Evolutionary conservation across 2,888 invertebrate species (phyloP).

Genomic region (Trachelus troglodyta): DNA sequence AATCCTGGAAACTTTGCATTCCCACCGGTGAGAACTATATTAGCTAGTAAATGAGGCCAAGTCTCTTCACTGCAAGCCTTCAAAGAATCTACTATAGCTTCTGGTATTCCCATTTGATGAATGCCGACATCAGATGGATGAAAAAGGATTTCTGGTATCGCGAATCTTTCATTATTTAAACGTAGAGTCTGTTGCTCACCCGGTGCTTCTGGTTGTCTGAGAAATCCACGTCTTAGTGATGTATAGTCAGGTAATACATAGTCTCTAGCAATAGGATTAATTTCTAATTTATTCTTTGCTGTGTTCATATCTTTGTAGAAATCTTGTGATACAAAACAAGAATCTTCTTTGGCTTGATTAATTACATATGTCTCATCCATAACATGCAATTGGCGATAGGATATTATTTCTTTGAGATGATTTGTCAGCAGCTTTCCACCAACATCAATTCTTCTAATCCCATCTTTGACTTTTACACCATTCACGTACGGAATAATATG

Average conservation of each 20-base stretch:
- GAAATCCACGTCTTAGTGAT: conserved; percentile 83
- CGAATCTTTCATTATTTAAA: conserved; percentile 93
- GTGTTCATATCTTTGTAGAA: conserved; percentile 84
- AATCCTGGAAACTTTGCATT: conserved; percentile 86
- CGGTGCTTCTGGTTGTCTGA: conserved; percentile 65
- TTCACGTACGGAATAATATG: conserved; percentile 93
- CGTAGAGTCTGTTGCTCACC: conserved; percentile 82
- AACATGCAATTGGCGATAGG: conserved; percentile 95
- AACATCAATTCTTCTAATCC: conserved; percentile 87
- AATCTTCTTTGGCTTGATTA: conserved; percentile 98
- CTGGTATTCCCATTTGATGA: conserved; percentile 89
- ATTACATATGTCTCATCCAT: conserved; percentile 99
- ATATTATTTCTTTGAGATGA: conserved; percentile 96
- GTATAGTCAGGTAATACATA: conserved; percentile 98
- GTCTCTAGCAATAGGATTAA: conserved; percentile 83
- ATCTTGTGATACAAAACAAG: conserved; percentile 90
- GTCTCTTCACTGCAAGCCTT: conserved; percentile 79
- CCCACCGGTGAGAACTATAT: conserved; percentile 89
- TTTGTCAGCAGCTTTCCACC: conserved; percentile 98
- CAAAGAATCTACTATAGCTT: conserved; percentile 86
- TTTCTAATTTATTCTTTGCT: conserved; percentile 71
- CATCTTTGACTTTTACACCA: conserved; percentile 72
- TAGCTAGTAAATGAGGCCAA: conserved; percentile 81
- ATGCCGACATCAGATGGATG: conserved; percentile 95
- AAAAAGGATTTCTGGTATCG: conserved; percentile 94